These are phyloP conservation scores for Rousettus madagascariensis DNA, from an alignment of 2,797 vertebrate species.

Conservation along the genomic window DNA sequence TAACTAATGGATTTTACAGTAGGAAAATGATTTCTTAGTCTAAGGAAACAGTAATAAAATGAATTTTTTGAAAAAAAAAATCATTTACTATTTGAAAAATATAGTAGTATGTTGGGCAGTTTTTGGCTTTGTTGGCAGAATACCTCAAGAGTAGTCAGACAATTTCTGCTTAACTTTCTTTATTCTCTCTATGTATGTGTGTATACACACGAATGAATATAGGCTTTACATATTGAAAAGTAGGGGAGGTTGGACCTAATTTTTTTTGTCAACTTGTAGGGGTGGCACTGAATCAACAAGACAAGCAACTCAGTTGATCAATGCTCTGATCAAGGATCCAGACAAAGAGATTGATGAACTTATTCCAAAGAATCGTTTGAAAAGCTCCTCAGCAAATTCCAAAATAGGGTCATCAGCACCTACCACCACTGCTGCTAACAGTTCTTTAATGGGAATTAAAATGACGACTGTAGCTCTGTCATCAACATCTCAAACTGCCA, in stretches of 20 bases:
- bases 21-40: slow-evolving; percentile 30
- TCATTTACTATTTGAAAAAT: background rate
- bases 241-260: slow-evolving; percentile 10
- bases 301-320: slow-evolving; percentile 89
- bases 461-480: slow-evolving; percentile 87
- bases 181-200: background rate
- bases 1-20: background rate
- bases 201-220: background rate
- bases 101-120: background rate
- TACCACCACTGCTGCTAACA: slow-evolving; percentile 85
- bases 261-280: slow-evolving; percentile 68
- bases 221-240: background rate
- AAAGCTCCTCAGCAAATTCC: slow-evolving; percentile 85
- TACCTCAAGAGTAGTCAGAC: background rate
- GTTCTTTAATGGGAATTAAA: slow-evolving; percentile 86
- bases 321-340: slow-evolving; percentile 89
- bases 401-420: slow-evolving; percentile 84
- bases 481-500: slow-evolving; percentile 85
- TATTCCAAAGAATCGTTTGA: slow-evolving; percentile 91
- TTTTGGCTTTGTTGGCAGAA: slow-evolving; percentile 2
- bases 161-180: background rate
- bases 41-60: slow-evolving; percentile 36
- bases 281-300: slow-evolving; percentile 90
- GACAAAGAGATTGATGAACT: slow-evolving; percentile 90
- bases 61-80: slow-evolving; percentile 6